Evolutionary conservation across 2,888 invertebrate species (phyloP).

Genomic region (Allolobophora icterica): DNA sequence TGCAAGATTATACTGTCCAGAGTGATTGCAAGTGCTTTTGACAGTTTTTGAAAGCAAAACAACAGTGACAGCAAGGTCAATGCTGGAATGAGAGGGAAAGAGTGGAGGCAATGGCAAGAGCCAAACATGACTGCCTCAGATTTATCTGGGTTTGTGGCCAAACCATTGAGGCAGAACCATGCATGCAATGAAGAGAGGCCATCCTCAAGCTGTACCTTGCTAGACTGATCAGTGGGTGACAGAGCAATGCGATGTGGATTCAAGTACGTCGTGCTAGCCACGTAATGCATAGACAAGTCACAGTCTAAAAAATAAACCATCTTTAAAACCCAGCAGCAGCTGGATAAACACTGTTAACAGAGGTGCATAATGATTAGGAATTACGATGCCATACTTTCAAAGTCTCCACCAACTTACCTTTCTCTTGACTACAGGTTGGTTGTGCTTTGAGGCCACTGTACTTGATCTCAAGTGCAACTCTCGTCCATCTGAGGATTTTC

Average conservation of each 20-base stretch:
- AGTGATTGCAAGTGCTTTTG: background rate
- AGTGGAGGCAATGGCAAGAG: too few species aligned
- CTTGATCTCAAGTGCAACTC: background rate
- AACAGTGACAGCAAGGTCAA: too few species aligned
- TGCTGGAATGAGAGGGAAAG: too few species aligned
- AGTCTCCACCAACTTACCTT: conserved; percentile 9
- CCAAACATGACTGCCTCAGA: too few species aligned
- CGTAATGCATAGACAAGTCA: background rate
- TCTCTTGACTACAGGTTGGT: conserved; percentile 21
- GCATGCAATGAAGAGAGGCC: background rate
- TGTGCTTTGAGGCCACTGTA: background rate
- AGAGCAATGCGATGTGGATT: background rate
- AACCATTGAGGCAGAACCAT: too few species aligned
- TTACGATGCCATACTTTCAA: background rate
- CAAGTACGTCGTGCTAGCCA: background rate
- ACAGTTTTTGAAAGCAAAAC: too few species aligned
- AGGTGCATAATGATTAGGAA: background rate
- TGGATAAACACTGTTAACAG: background rate
- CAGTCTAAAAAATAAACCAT: background rate
- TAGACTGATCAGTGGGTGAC: background rate
- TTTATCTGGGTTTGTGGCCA: too few species aligned
- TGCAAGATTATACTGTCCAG: background rate
- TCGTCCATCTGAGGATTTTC: background rate
- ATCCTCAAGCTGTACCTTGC: background rate
- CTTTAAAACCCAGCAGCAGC: background rate